Percentiles rank a stretch among this genome's conserved stretches.
Evolutionary conservation across 2,888 invertebrate species (phyloP).

Genomic region (Elaeidobius kamerunicus): DNA sequence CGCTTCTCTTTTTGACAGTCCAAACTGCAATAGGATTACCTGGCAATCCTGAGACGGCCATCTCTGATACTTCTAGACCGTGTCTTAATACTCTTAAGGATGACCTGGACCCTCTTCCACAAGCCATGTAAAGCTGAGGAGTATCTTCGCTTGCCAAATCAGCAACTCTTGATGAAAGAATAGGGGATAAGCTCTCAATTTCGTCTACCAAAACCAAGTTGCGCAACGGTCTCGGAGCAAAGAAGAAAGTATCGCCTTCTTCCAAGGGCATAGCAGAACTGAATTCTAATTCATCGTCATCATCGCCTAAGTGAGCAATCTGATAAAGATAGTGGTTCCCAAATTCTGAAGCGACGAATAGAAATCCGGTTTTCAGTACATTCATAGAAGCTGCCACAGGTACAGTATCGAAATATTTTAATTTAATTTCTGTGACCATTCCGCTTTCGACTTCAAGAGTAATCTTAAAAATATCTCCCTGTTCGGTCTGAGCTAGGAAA

Average conservation of each 20-base stretch:
- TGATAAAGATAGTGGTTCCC: conserved; percentile 98
- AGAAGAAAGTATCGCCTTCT: conserved; percentile 99
- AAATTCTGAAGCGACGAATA: conserved; percentile 98
- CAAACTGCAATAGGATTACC: conserved; percentile 99
- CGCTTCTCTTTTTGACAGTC: conserved; percentile 95
- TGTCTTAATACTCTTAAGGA: conserved; percentile 91
- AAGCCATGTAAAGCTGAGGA: conserved; percentile 94
- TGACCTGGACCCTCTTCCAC: conserved; percentile 94
- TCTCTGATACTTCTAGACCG: conserved; percentile 95
- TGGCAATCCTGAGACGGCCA: conserved; percentile 99
- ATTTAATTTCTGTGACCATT: conserved; percentile 96
- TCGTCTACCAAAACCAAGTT: conserved; percentile 97
- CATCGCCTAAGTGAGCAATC: conserved; percentile 98
- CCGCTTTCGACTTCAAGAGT: conserved; percentile 97
- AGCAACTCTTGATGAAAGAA: conserved; percentile 77
- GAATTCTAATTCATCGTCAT: conserved; percentile 98
- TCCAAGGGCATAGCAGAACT: conserved; percentile 97
- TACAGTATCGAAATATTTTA: conserved; percentile 99
- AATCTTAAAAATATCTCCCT: conserved; percentile 95
- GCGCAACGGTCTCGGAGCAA: conserved; percentile 88
- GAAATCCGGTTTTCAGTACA: conserved; percentile 96
- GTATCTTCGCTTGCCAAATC: conserved; percentile 98
- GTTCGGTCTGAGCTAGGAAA: conserved; percentile 98
- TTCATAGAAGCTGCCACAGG: conserved; percentile 97
- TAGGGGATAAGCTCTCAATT: conserved; percentile 92